These are phyloP conservation scores for Nephrotoma appendiculata DNA, from an alignment of 2,888 invertebrate species.

Conservation along the genomic window DNA sequence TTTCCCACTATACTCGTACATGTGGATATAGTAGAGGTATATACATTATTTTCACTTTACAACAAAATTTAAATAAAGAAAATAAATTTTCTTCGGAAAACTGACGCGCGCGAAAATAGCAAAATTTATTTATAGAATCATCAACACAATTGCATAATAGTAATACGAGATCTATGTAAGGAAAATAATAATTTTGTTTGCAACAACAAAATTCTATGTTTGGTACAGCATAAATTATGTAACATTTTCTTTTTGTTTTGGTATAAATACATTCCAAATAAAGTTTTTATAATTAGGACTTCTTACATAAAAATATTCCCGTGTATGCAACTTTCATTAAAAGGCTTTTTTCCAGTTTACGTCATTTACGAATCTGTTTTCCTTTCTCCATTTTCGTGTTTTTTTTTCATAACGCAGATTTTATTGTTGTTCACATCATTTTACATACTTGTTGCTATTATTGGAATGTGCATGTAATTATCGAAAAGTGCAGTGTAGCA, in stretches of 20 bases:
- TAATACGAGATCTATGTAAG: neutral
- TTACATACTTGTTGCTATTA: too few relatives aligned
- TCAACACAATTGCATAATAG: neutral
- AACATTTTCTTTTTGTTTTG: neutral
- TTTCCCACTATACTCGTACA: neutral
- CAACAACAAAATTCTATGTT: neutral
- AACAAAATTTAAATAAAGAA: neutral
- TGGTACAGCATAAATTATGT: neutral
- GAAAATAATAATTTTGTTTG: neutral
- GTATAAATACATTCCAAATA: neutral
- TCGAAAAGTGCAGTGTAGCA: too few relatives aligned
- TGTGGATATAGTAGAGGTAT: neutral
- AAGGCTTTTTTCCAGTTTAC: neutral
- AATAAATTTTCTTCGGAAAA: neutral
- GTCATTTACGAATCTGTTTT: neutral
- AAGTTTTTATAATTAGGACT: neutral
- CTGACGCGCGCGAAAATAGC: neutral
- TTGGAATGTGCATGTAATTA: too few relatives aligned
- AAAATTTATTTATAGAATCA: neutral
- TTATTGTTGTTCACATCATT: too few relatives aligned
- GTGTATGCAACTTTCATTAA: neutral
- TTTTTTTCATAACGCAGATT: too few relatives aligned
- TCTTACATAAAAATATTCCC: too few relatives aligned
- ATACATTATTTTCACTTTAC: neutral
- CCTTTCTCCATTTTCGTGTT: neutral